phyloP scores from a whole-genome alignment of 2,888 invertebrate species.

The Cryptocephalus primarius region DNA sequence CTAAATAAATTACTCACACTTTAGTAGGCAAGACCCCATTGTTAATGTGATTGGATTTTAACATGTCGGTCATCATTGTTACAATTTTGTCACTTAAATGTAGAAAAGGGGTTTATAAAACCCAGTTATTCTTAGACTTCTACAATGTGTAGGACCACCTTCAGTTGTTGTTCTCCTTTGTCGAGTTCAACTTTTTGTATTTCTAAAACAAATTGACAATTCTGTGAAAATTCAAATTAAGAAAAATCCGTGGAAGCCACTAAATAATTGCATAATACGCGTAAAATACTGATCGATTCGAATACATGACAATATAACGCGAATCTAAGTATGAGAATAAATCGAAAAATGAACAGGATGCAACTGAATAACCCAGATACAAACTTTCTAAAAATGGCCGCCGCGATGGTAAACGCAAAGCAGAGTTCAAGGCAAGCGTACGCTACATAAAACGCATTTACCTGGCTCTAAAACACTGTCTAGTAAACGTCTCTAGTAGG shows the following conservation, averaged over 20 bases:
- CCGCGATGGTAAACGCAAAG: slow-evolving; percentile 8
- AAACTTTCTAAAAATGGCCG: slow-evolving; percentile 17
- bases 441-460: slow-evolving; percentile 11
- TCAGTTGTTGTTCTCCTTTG: slow-evolving; percentile 6
- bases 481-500: slow-evolving; percentile 13
- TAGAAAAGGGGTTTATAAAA: slow-evolving; percentile 35
- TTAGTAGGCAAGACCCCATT: slow-evolving; percentile 48
- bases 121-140: slow-evolving; percentile 28
- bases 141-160: slow-evolving; percentile 33
- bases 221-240: slow-evolving; percentile 2
- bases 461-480: slow-evolving; percentile 18
- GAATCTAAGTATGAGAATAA: background rate
- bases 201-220: slow-evolving; percentile 11
- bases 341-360: slow-evolving; percentile 8
- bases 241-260: background rate
- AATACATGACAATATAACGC: background rate
- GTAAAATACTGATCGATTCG: slow-evolving; percentile 1
- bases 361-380: slow-evolving; percentile 8
- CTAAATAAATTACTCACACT: slow-evolving; percentile 38
- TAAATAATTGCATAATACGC: background rate
- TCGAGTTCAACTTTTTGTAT: slow-evolving; percentile 14
- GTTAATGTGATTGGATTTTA: slow-evolving; percentile 55
- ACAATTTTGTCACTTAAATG: slow-evolving; percentile 13
- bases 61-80: slow-evolving; percentile 64
- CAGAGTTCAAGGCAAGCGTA: too few relatives aligned